Conservation (phyloP, 2,113 vertebrate species). For the Strix uralensis region DNA sequence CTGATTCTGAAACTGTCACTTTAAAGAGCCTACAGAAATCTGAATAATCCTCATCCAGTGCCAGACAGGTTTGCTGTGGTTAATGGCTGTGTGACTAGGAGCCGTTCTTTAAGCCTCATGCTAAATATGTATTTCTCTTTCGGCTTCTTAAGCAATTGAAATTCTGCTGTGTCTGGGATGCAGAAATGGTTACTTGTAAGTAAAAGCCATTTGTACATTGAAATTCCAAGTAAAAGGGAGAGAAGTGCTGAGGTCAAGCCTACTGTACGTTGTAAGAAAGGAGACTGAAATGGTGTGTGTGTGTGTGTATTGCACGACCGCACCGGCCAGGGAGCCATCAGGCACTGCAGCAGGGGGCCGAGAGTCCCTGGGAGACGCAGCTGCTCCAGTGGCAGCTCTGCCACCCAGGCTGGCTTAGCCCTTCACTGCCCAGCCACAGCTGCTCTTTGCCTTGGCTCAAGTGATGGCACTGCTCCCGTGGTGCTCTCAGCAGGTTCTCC, state of each 20-base stretch:
- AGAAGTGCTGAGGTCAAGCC: neutral
- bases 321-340: fast-evolving
- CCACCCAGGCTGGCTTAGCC: neutral
- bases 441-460: neutral
- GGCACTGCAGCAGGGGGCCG: neutral
- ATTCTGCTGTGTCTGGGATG: neutral
- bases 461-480: neutral
- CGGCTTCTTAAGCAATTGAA: neutral
- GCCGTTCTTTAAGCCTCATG: neutral
- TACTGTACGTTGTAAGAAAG: fast-evolving
- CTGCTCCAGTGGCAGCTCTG: neutral
- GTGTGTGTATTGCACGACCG: fast-evolving
- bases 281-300: fast-evolving
- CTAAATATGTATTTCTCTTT: neutral
- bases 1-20: constrained; percentile 31
- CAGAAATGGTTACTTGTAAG: neutral
- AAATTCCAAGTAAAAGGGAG: neutral
- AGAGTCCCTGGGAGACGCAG: neutral
- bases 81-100: neutral
- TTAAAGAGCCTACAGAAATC: constrained; percentile 28
- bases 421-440: neutral
- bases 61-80: constrained; percentile 5
- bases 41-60: constrained; percentile 36
- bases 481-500: neutral
- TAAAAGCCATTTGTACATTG: neutral